Evolutionary conservation across 2,888 invertebrate genomes (phyloP), one percentile per base, ranked within the genome.

Genomic region (Neoaliturus tenellus): DNA sequence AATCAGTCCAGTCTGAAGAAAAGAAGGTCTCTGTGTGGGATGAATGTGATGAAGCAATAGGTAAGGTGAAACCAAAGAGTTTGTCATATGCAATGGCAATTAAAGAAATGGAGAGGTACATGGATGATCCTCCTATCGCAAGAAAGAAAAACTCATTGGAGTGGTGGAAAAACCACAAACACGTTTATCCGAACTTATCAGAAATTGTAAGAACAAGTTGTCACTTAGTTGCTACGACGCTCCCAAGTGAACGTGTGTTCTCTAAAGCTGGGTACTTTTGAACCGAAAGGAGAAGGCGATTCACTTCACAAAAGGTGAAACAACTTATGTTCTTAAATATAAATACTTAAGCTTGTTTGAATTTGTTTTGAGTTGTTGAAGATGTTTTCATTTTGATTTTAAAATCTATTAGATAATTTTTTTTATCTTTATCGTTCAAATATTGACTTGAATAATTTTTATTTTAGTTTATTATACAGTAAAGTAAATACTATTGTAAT

Each of bases 101-200:
- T 14, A 6, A 14, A 28, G 62, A 62, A 17, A 25, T 62, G 5
- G 25, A 62, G 25, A 12, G 62, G 5, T 62, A 62, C 17, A 62
- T 62, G 62, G 62, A 62, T 28, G 62, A 62, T 12, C 4, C 3
- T 23, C 62, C 23, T 4, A 62, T 31, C 14, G 2, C 25, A 23
- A 62, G 17, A 17, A 55, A 62, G 12, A 25, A 28, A 23, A 23
- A 62, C 20, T 14, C 62, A 25, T 14, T 20, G 62, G 62, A 62
- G 12, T 62, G 23, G 62, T 62, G 62, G 62, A 62, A 31, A 62
- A 62, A 25, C 20, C 62, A 62, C 62, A 5, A 62, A 62, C 17
- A 62, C 25, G 25, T 23, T 23, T 62, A 62, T 23, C 62, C 62
- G 25, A 62, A 62, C 25, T 25, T 62, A 23, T 3, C 62, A 20